Conservation (phyloP, 2,113 vertebrate species). For the Neogale vison region DNA sequence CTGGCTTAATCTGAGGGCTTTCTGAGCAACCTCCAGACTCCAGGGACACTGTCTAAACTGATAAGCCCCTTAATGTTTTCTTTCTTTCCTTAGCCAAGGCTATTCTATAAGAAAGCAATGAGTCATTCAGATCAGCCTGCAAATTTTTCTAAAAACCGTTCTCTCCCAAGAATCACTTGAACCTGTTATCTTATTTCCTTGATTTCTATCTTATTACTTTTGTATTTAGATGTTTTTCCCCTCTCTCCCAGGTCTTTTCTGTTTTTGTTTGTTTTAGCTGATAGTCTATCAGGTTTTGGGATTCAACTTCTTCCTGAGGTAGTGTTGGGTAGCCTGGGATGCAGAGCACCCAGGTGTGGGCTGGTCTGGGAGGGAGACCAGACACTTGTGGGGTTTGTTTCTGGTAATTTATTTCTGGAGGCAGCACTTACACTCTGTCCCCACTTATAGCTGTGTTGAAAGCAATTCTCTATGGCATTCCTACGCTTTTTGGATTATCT, state of each 20-base stretch:
- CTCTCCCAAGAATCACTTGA: neutral
- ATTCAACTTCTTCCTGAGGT: neutral
- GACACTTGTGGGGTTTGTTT: neutral
- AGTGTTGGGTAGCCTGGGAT: neutral
- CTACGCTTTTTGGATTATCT: neutral
- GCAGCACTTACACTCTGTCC: neutral
- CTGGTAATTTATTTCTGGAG: neutral
- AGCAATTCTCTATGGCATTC: neutral
- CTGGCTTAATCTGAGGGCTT: neutral
- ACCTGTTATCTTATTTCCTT: neutral
- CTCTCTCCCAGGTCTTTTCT: neutral
- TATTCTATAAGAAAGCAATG: neutral
- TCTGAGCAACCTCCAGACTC: neutral
- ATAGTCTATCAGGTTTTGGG: neutral
- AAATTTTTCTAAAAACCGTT: neutral
- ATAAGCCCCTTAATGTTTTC: neutral
- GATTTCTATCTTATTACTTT: neutral
- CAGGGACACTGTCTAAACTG: neutral
- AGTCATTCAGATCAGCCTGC: neutral
- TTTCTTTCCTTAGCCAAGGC: neutral
- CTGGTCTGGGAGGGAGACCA: neutral
- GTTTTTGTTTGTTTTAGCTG: neutral
- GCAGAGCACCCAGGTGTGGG: neutral
- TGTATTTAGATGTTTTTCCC: neutral
- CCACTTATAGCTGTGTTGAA: neutral